phyloP scores from a whole-genome alignment of 2,113 vertebrate species.

The Setophaga petechia region DNA sequence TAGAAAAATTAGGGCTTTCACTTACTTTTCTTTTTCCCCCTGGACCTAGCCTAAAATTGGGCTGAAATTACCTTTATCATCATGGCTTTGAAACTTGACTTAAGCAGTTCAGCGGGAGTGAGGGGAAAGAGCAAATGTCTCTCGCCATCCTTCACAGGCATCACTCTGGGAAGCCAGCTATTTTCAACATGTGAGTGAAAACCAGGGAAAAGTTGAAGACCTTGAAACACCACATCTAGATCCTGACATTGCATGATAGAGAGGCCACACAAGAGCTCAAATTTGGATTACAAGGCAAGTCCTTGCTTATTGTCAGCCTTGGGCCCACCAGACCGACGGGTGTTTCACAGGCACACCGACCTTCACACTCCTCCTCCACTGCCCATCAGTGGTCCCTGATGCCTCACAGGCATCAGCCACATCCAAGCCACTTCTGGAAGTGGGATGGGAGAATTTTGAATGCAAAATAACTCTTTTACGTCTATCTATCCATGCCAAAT shows the following conservation, averaged over 20 bases:
- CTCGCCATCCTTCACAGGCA: background rate
- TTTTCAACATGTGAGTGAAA: background rate
- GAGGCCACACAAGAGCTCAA: background rate
- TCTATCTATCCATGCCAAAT: background rate
- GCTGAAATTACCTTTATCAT: background rate
- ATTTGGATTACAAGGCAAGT: background rate
- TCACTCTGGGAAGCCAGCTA: background rate
- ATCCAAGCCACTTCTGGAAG: background rate
- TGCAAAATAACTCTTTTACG: background rate
- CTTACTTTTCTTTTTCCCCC: background rate
- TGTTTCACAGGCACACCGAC: fast-evolving
- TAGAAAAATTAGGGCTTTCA: constrained; percentile 6
- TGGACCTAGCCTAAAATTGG: background rate
- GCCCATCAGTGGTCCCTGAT: background rate
- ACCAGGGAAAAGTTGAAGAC: background rate
- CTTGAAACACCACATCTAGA: background rate
- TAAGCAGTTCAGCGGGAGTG: background rate
- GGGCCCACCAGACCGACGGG: fast-evolving
- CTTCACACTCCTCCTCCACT: background rate
- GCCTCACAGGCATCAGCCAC: background rate
- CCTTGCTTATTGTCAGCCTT: background rate
- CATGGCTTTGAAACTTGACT: background rate
- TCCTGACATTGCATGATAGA: background rate
- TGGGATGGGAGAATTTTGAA: background rate
- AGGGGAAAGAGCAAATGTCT: background rate